phyloP scores from a whole-genome alignment of 1,140 invertebrate species.

The Drosophila sechellia region DNA sequence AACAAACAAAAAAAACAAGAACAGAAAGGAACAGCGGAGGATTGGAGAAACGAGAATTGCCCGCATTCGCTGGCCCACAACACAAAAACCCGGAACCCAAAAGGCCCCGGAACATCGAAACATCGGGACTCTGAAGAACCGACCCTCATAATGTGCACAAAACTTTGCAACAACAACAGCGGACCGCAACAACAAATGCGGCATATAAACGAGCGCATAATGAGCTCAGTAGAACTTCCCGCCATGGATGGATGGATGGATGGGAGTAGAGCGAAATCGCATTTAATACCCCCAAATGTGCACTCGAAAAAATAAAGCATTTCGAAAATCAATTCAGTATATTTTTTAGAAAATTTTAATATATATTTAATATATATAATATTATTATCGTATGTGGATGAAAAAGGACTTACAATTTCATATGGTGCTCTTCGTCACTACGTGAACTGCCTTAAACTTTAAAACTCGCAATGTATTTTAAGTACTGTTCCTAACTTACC shows the following conservation, averaged over 20 bases:
- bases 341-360: background rate
- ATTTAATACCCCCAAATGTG: constrained; percentile 76
- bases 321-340: background rate
- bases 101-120: constrained; percentile 4
- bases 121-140: constrained; percentile 11
- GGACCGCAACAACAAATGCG: constrained; percentile 74
- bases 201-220: constrained; percentile 82
- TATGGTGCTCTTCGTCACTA: too few relatives aligned
- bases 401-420: too few relatives aligned
- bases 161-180: constrained; percentile 54
- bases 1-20: constrained; percentile 27
- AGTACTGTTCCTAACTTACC: too few relatives aligned
- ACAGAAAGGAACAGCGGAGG: background rate
- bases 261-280: constrained; percentile 48
- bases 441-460: too few relatives aligned
- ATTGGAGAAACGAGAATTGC: constrained; percentile 28
- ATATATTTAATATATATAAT: background rate
- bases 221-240: constrained; percentile 71
- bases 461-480: too few relatives aligned
- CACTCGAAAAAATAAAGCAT: background rate
- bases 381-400: too few relatives aligned
- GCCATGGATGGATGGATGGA: constrained; percentile 37
- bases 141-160: constrained; percentile 70
- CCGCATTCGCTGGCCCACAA: constrained; percentile 52
- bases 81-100: constrained; percentile 55